Evolutionary conservation across 2,888 invertebrate species (phyloP).

Genomic region (Agonum fuliginosum): DNA sequence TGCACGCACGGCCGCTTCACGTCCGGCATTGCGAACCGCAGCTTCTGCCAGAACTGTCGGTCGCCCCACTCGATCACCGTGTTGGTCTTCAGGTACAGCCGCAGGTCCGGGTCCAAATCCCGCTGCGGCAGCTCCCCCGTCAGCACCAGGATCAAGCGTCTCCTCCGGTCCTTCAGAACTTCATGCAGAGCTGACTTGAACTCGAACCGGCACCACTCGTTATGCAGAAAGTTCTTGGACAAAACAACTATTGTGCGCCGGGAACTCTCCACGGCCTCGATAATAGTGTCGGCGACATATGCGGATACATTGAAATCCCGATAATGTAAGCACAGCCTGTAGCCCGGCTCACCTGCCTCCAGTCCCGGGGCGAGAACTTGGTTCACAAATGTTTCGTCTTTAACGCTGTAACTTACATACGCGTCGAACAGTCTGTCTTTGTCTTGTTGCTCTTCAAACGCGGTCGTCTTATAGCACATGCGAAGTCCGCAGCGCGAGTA

Average conservation of each 20-base stretch:
- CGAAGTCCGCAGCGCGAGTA: conserved; percentile 90
- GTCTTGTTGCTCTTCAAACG: conserved; percentile 87
- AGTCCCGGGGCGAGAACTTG: conserved; percentile 92
- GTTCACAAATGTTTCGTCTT: conserved; percentile 93
- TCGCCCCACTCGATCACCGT: conserved; percentile 96
- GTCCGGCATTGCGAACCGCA: conserved; percentile 93
- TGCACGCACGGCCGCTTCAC: conserved; percentile 79
- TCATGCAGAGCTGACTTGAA: conserved; percentile 95
- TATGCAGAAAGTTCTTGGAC: conserved; percentile 94
- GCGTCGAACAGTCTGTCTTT: conserved; percentile 94
- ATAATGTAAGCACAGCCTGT: conserved; percentile 92
- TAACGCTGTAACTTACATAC: conserved; percentile 95
- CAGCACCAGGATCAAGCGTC: conserved; percentile 91
- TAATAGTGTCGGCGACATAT: conserved; percentile 93
- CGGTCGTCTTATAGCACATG: conserved; percentile 89
- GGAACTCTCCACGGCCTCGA: conserved; percentile 93
- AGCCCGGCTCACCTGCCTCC: conserved; percentile 87
- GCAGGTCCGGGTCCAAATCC: conserved; percentile 92
- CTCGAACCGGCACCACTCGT: conserved; percentile 96
- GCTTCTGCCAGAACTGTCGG: conserved; percentile 97
- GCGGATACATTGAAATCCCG: conserved; percentile 92
- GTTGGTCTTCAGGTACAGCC: conserved; percentile 92
- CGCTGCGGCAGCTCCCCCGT: conserved; percentile 92
- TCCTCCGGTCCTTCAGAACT: conserved; percentile 89
- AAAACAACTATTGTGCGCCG: conserved; percentile 92